These are phyloP conservation scores for Agonopterix heracliana DNA, from an alignment of 2,888 invertebrate species.

Conservation along the genomic window DNA sequence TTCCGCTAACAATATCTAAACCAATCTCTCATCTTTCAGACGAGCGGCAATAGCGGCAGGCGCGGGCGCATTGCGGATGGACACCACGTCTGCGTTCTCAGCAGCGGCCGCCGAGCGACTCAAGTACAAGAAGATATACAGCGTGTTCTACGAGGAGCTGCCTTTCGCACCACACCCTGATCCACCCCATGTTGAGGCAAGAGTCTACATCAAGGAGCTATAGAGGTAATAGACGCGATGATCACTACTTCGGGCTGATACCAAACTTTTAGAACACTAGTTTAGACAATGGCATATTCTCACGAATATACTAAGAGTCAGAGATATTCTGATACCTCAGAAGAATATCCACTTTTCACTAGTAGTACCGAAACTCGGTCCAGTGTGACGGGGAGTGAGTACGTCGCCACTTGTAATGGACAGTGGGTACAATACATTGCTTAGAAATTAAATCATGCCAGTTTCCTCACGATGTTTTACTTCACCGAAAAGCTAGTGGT, in stretches of 20 bases:
- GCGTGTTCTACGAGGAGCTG: conserved; percentile 78
- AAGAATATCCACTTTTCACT: too few species aligned
- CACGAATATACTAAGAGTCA: not conserved
- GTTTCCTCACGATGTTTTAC: too few species aligned
- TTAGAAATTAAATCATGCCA: too few species aligned
- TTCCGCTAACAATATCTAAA: too few species aligned
- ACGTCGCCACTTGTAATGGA: too few species aligned
- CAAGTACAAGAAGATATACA: conserved; percentile 81
- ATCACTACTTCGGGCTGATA: too few species aligned
- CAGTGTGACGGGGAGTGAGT: too few species aligned
- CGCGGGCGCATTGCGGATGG: conserved; percentile 76
- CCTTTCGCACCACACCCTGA: conserved; percentile 77
- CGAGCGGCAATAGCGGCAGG: conserved; percentile 16
- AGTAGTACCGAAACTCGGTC: too few species aligned
- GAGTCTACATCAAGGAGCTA: conserved; percentile 76
- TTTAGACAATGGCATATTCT: too few species aligned
- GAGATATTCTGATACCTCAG: not conserved
- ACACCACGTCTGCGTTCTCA: conserved; percentile 86
- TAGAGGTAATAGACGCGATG: conserved; percentile 19
- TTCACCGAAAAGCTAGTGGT: too few species aligned
- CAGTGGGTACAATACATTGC: too few species aligned
- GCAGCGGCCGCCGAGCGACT: conserved; percentile 83
- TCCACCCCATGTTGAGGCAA: conserved; percentile 77
- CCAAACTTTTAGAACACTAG: too few species aligned
- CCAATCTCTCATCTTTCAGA: conserved; percentile 19